Evolutionary conservation across 2,888 invertebrate genomes (phyloP).

Genomic region (Scaptomyza flava): DNA sequence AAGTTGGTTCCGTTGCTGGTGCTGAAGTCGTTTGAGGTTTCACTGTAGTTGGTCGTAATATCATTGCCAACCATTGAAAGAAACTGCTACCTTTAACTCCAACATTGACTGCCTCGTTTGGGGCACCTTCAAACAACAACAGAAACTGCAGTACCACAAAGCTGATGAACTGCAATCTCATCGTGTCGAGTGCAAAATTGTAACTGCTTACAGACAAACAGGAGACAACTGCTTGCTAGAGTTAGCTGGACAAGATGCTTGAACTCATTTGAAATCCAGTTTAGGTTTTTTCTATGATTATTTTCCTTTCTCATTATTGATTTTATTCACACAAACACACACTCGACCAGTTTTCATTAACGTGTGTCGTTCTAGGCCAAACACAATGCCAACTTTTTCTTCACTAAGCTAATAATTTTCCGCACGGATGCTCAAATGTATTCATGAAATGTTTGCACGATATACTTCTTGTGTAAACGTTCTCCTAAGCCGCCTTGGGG

Average conservation of each 20-base stretch:
- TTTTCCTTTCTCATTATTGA: conserved; percentile 9
- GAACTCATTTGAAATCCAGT: conserved; percentile 42
- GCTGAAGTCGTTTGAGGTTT: not conserved
- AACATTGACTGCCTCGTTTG: not conserved
- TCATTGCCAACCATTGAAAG: conserved; percentile 64
- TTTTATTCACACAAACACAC: conserved; percentile 5
- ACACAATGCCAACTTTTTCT: conserved; percentile 45
- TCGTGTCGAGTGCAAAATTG: conserved; percentile 43
- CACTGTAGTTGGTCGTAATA: conserved; percentile 41
- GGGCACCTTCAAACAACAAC: not conserved
- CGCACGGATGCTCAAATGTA: conserved; percentile 59
- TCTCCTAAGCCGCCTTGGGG: conserved; percentile 15
- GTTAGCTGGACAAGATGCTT: not conserved
- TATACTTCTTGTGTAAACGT: conserved; percentile 50
- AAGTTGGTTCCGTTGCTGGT: conserved; percentile 11
- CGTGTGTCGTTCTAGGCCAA: conserved; percentile 1
- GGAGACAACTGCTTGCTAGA: conserved; percentile 1
- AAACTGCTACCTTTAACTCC: conserved; percentile 33
- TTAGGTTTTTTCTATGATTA: conserved; percentile 10
- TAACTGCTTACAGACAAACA: conserved; percentile 22
- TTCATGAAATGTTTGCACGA: conserved; percentile 68
- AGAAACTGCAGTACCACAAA: not conserved
- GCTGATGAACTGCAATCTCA: conserved; percentile 48
- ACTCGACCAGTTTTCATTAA: conserved; percentile 44
- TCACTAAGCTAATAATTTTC: conserved; percentile 53